Percentiles rank a stretch among this genome's conserved stretches.
Conservation (phyloP, 2,797 vertebrate genomes). For the Cossypha polioptera region DNA sequence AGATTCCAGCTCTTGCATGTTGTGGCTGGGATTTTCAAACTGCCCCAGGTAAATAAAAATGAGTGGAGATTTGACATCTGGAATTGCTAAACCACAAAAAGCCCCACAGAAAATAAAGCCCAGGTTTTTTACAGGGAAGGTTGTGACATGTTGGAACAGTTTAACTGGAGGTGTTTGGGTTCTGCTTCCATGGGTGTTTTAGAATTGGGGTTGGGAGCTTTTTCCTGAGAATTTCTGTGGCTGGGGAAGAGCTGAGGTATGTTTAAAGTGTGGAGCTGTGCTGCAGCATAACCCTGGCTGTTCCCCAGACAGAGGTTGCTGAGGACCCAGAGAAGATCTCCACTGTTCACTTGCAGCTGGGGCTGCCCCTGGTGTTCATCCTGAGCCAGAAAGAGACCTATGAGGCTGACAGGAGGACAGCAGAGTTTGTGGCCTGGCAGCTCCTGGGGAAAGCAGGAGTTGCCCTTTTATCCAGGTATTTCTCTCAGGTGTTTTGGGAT, state of each 20-base stretch:
- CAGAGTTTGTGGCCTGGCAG: slow-evolving; percentile 84
- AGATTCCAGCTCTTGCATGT: background rate
- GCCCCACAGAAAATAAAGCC: background rate
- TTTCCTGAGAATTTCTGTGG: background rate
- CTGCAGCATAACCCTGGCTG: background rate
- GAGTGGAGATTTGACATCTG: background rate
- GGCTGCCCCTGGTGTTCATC: slow-evolving; percentile 89
- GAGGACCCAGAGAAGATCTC: slow-evolving; percentile 84
- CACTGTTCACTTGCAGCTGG: slow-evolving; percentile 82
- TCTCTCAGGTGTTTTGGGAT: background rate
- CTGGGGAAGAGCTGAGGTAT: background rate
- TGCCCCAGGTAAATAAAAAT: background rate
- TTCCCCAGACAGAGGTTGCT: slow-evolving; percentile 81
- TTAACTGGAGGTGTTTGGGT: background rate
- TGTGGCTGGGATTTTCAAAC: background rate
- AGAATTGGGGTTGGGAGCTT: background rate
- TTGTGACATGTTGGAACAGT: background rate
- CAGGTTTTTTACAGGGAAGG: background rate
- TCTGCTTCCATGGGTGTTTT: background rate
- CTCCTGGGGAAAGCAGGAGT: slow-evolving; percentile 87
- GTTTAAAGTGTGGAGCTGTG: background rate
- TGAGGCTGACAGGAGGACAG: slow-evolving; percentile 81
- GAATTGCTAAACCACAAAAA: background rate
- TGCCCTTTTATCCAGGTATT: slow-evolving; percentile 85
- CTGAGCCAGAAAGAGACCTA: slow-evolving; percentile 83